Conservation (phyloP, 2,113 vertebrate species). For the Heterotilapia buettikoferi region DNA sequence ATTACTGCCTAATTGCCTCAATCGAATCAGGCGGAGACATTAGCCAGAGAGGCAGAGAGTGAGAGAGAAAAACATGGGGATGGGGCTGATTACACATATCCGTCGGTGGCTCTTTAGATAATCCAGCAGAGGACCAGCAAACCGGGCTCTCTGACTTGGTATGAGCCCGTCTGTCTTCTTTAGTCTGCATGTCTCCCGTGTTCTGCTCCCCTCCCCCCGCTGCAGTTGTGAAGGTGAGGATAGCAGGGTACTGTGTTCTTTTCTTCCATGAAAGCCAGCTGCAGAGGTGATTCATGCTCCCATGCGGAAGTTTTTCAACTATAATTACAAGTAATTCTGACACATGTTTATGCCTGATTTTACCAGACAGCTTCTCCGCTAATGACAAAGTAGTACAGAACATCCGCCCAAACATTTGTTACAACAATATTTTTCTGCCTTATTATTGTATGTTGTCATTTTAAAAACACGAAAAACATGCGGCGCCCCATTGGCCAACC, state of each 20-base stretch:
- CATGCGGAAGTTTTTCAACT: constrained; percentile 72
- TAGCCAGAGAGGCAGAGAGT: constrained; percentile 66
- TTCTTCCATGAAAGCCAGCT: constrained; percentile 60
- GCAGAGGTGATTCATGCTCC: constrained; percentile 69
- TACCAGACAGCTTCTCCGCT: constrained; percentile 63
- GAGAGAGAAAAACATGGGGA: constrained; percentile 67
- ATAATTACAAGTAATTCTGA: constrained; percentile 76
- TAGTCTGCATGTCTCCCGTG: not conserved
- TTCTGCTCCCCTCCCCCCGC: constrained; percentile 15
- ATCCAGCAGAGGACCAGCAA: constrained; percentile 51
- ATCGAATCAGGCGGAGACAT: constrained; percentile 75
- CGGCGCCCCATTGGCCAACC: constrained; percentile 1
- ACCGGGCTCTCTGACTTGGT: constrained; percentile 26
- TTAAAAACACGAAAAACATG: constrained; percentile 40
- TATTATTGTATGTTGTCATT: constrained; percentile 57
- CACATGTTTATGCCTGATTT: constrained; percentile 73
- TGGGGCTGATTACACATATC: constrained; percentile 69
- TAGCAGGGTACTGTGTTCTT: constrained; percentile 49
- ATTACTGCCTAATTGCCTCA: constrained; percentile 73
- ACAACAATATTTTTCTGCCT: constrained; percentile 54
- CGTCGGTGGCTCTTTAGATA: constrained; percentile 63
- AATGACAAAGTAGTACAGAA: constrained; percentile 72
- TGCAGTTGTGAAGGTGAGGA: constrained; percentile 56
- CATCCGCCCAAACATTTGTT: constrained; percentile 72
- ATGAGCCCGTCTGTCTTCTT: constrained; percentile 35